Base-by-base conservation (phyloP, 2,113 vertebrate genomes). In the Astur gentilis region DNA sequence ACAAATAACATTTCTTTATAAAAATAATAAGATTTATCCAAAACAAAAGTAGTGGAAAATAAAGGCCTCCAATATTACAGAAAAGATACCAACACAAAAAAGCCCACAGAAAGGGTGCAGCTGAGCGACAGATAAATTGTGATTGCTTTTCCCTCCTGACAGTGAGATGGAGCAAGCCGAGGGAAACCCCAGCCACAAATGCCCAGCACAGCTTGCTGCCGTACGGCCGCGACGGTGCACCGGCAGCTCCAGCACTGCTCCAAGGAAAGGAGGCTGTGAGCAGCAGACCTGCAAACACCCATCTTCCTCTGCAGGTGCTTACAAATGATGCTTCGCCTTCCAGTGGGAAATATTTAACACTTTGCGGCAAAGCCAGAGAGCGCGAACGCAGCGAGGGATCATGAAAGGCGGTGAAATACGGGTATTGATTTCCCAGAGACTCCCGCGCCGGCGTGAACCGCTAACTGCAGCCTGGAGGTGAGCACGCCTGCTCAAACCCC, bases 1-100 rank as follows among this genome's bases (percentile, higher is more conserved):
- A 95, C 54, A 94, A 95, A 79, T 55, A 93, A 72, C 1, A 0
- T 49, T 76, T 69, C 70, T 77, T 95, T 49, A 45, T 18, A 52
- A 92, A 92, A 96, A 88, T 29, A 93, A 78, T 1, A 61, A 47
- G 55, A 94, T 92, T 93, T 75, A 72, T 42, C 42, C 55, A 44
- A 95, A 96, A 89, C 61, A 92, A 95, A 90, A 81, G 67, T 52
- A 50, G 49, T 4, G 18, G 70, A 58, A 87, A 76, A 95, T 34
- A 78, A 89, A 91, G 52, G 31, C 19, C 44, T 65, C 27, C 16
- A 52, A 13, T 8, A 50, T 67, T 66, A 83, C 10, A 71, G 67
- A 62, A 62, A 21, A 11, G 44, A 76, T 34, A 54, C 31, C 47
- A 52, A 42, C 23, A 52, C 69, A 93, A 94, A 38, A 80, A 94